Evolutionary conservation across 2,888 invertebrate genomes (phyloP), one percentile per base, ranked within the genome.

Genomic region (Agrilus biguttatus): DNA sequence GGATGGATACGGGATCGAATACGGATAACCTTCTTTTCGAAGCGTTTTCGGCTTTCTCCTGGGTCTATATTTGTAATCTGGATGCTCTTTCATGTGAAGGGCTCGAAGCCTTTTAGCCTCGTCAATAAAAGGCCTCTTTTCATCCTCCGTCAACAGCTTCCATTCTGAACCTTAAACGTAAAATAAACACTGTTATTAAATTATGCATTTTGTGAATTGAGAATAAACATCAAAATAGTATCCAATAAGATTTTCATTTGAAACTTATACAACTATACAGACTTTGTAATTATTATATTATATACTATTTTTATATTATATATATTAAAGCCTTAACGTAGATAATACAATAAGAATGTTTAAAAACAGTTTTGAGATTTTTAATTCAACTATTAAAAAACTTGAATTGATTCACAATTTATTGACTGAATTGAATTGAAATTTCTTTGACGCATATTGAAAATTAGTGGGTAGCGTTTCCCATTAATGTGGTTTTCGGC

Each of bases 71-170:
- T 92, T 92, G 73, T 91, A 91, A 70, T 91, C 91, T 0, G 91
- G 91, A 63, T 92, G 88, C 55, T 91, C 89, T 68, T 88, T 89
- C 90, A 90, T 95, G 74, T 95, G 90, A 78, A 87, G 81, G 14
- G 88, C 87, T 37, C 95, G 75, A 54, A 96, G 76, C 48, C 95
- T 77, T 65, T 96, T 96, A 12, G 96, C 95, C 64, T 96, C 95
- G 65, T 96, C 96, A 53, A 96, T 96, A 70, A 95, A 96, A 21
- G 95, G 95, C 59, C 95, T 74, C 69, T 96, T 96, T 61, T 93
- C 92, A 53, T 88, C 83, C 69, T 96, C 96, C 2, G 86, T 81
- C 37, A 96, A 72, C 41, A 88, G 73, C 66, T 96, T 96, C 96
- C 96, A 96, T 72, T 95, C 92, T 12, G 92, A 91, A 52, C 95